Percentiles rank a stretch among this genome's conserved stretches.
Conservation (phyloP, 2,888 invertebrate species). For the Liposcelis brunnea region DNA sequence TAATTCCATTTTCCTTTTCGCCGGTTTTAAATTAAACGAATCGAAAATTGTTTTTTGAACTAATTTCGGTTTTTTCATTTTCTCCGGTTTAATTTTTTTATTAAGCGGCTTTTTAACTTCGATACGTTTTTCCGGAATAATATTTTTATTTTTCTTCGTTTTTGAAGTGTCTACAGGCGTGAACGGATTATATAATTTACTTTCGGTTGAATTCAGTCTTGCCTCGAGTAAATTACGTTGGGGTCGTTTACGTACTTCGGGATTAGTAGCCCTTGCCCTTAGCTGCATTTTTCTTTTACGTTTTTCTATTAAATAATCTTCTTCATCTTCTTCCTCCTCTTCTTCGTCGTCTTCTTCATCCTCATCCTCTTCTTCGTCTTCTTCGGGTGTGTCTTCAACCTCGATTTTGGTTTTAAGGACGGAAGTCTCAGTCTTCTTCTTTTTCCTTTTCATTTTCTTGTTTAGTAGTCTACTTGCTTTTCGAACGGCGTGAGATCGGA, state of each 20-base stretch:
- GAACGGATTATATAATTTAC: constrained; percentile 3
- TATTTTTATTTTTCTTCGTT: neutral
- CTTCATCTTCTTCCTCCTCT: too few relatives aligned
- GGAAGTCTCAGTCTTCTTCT: too few relatives aligned
- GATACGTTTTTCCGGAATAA: neutral
- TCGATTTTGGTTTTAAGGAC: too few relatives aligned
- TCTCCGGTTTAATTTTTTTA: neutral
- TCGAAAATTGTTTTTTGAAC: constrained; percentile 4
- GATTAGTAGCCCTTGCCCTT: neutral
- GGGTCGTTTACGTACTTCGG: neutral
- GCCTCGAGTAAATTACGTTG: constrained; percentile 2
- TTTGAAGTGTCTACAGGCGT: neutral
- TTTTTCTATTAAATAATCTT: too few relatives aligned
- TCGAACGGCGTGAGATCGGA: constrained; percentile 4
- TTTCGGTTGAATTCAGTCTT: constrained; percentile 5
- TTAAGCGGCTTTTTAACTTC: neutral
- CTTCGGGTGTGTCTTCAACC: too few relatives aligned
- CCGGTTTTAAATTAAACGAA: neutral
- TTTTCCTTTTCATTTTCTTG: too few relatives aligned
- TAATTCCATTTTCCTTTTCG: neutral
- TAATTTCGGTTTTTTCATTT: constrained; percentile 1
- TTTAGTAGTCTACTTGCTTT: neutral
- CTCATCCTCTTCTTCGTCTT: too few relatives aligned
- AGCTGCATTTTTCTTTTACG: too few relatives aligned
- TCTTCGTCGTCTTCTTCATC: too few relatives aligned